Percentiles rank a stretch among this genome's conserved stretches.
Evolutionary conservation across 2,797 vertebrate species (phyloP).

Genomic region (Hemibagrus guttatus): DNA sequence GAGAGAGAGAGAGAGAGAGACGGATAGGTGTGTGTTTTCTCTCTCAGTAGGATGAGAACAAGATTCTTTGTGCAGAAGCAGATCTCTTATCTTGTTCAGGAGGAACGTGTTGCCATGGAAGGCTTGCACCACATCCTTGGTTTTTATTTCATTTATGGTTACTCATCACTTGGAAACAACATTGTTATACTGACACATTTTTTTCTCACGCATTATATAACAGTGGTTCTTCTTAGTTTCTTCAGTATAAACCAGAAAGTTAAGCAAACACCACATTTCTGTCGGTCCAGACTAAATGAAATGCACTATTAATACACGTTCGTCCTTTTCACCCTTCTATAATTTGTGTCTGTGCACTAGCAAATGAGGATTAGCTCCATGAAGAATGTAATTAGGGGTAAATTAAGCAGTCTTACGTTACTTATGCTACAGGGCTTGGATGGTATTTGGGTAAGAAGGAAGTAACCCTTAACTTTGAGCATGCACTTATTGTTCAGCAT

Average conservation of each 20-base stretch:
- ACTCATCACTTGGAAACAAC: constrained; percentile 45
- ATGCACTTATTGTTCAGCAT: not conserved
- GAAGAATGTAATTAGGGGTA: constrained; percentile 21
- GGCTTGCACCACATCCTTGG: constrained; percentile 30
- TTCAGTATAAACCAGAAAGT: constrained; percentile 16
- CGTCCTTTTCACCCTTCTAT: constrained; percentile 21
- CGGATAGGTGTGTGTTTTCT: not conserved
- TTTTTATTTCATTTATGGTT: constrained; percentile 46
- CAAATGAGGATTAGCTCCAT: constrained; percentile 7
- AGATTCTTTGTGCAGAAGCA: constrained; percentile 5
- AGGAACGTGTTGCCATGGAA: constrained; percentile 50
- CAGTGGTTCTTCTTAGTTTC: constrained; percentile 12
- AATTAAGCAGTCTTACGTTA: constrained; percentile 8
- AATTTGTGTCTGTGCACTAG: constrained; percentile 19
- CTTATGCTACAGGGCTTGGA: not conserved
- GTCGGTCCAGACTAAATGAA: not conserved
- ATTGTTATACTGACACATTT: constrained; percentile 20
- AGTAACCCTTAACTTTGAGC: not conserved
- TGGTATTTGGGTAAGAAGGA: constrained; percentile 6
- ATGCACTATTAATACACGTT: not conserved
- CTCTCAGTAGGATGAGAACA: not conserved
- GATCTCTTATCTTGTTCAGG: constrained; percentile 1
- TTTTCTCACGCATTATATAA: constrained; percentile 36
- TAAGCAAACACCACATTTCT: not conserved
- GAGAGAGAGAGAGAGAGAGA: constrained; percentile 2